phyloP scores from a whole-genome alignment of 2,888 invertebrate species.

The Eurois occulta region DNA sequence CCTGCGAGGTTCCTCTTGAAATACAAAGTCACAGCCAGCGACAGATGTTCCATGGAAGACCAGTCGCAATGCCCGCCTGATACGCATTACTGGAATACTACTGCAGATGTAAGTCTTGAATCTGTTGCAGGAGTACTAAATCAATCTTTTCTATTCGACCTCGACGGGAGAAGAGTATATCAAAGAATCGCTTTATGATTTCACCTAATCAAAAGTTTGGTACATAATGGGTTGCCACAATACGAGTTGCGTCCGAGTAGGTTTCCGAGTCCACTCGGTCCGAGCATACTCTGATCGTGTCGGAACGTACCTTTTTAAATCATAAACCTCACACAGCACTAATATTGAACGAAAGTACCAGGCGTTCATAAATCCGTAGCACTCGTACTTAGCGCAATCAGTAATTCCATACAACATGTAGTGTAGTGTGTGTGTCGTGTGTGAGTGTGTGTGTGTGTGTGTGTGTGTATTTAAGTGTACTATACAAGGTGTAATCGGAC shows the following conservation, averaged over 20 bases:
- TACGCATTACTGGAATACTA: conserved; percentile 74
- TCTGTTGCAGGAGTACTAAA: background rate
- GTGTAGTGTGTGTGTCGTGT: background rate
- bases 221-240: no score
- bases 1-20: conserved; percentile 85
- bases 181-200: background rate
- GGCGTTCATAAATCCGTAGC: no score
- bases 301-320: no score
- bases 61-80: conserved; percentile 79
- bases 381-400: no score
- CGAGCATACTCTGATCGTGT: no score
- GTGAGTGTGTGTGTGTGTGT: background rate
- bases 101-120: conserved; percentile 80
- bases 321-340: no score
- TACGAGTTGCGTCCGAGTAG: no score
- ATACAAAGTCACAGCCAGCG: conserved; percentile 90
- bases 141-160: background rate
- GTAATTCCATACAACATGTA: background rate
- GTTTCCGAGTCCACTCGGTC: no score
- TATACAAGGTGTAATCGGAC: background rate
- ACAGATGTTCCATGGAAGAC: conserved; percentile 81
- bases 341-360: no score
- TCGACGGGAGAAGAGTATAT: background rate
- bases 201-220: background rate
- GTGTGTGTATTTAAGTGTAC: background rate